These are phyloP conservation scores for Babyrousa celebensis DNA, from an alignment of 2,797 vertebrate species.

Conservation along the genomic window DNA sequence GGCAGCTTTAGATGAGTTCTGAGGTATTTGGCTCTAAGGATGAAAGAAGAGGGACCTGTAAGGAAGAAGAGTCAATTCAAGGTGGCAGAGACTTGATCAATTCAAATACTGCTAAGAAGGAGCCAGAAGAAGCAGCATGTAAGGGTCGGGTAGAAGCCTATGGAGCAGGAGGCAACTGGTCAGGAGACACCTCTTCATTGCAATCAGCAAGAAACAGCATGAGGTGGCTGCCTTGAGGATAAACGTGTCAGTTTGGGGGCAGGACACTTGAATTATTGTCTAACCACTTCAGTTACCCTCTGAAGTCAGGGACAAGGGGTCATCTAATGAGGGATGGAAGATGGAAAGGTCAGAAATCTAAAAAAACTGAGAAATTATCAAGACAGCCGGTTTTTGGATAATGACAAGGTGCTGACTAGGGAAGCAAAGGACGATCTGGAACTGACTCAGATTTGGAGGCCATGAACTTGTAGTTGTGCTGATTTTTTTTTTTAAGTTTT, in stretches of 20 bases:
- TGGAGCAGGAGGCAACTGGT: neutral
- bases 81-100: neutral
- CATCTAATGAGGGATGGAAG: neutral
- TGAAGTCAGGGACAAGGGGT: neutral
- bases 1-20: neutral
- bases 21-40: neutral
- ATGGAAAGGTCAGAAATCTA: neutral
- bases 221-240: neutral
- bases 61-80: neutral
- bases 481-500: no score
- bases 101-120: neutral
- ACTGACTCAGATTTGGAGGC: neutral
- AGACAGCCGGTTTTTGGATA: neutral
- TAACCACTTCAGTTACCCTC: neutral
- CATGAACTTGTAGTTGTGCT: neutral
- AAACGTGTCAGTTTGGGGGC: neutral
- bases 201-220: neutral
- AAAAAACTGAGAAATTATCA: neutral
- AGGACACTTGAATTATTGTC: constrained; percentile 20
- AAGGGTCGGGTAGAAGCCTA: neutral
- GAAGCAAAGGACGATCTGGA: neutral
- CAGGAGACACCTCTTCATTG: neutral
- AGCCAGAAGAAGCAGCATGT: neutral
- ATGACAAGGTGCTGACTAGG: neutral
- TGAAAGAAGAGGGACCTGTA: neutral